Percentiles rank a stretch among this genome's conserved stretches.
Conservation (phyloP, 2,888 invertebrate genomes). For the Macrophya alboannulata region DNA sequence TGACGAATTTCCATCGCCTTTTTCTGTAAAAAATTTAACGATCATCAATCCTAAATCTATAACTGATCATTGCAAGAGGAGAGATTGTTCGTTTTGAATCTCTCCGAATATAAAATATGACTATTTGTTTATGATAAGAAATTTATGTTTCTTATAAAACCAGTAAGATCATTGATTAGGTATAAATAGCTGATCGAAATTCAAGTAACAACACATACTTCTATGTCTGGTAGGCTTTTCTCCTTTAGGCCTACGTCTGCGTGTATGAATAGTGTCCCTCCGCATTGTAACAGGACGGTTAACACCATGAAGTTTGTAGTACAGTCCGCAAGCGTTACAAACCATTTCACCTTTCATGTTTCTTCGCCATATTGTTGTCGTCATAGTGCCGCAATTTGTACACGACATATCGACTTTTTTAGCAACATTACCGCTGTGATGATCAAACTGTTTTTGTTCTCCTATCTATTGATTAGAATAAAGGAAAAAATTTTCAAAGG, state of each 20-base stretch:
- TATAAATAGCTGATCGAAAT: not conserved
- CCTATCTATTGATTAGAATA: conserved; percentile 66
- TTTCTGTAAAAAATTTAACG: conserved; percentile 67
- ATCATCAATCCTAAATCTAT: conserved; percentile 29
- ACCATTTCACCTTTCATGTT: conserved; percentile 99
- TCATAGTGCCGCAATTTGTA: conserved; percentile 98
- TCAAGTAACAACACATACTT: conserved; percentile 67
- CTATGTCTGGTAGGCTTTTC: conserved; percentile 80
- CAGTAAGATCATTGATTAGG: not conserved
- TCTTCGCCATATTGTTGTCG: conserved; percentile 98
- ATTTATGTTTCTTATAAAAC: not conserved
- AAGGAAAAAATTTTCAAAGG: not conserved
- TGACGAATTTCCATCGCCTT: conserved; percentile 69
- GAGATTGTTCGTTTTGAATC: not conserved
- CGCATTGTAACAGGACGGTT: conserved; percentile 97
- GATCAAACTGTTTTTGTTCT: conserved; percentile 74
- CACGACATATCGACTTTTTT: conserved; percentile 91
- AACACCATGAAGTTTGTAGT: conserved; percentile 97
- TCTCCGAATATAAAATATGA: not conserved
- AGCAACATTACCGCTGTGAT: conserved; percentile 71
- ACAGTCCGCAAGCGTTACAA: conserved; percentile 99
- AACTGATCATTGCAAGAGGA: not conserved
- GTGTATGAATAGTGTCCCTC: conserved; percentile 97
- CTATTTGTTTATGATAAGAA: not conserved
- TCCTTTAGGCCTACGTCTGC: conserved; percentile 93